These are phyloP conservation scores for pig (Sus scrofa) DNA, from an alignment of 2,113 vertebrate genomes.

Conservation along the genomic window DNA sequence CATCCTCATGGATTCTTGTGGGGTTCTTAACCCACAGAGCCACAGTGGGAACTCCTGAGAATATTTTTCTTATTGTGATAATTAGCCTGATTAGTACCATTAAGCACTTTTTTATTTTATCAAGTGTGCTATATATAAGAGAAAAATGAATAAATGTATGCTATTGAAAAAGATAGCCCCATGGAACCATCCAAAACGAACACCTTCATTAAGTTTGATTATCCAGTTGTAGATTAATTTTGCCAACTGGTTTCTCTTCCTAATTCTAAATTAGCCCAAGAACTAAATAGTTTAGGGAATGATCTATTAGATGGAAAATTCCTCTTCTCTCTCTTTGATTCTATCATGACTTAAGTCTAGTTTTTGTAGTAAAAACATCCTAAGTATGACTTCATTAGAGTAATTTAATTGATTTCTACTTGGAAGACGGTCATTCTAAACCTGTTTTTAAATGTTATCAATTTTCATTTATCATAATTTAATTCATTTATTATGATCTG, in stretches of 20 bases:
- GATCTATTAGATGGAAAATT: conserved; percentile 2
- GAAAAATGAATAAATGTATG: conserved; percentile 14
- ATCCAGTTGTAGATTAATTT: conserved; percentile 24
- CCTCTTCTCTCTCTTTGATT: background rate
- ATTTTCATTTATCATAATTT: conserved; percentile 37
- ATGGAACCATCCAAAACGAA: background rate
- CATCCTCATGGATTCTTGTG: too few relatives aligned
- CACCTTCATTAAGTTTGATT: background rate
- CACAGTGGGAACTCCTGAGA: too few relatives aligned
- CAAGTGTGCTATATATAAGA: background rate
- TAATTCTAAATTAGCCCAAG: background rate
- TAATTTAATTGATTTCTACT: conserved; percentile 52
- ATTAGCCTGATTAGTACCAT: background rate
- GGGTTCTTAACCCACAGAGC: too few relatives aligned
- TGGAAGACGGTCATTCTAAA: background rate
- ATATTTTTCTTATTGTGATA: conserved; percentile 27
- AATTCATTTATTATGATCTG: background rate
- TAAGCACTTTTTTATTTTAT: conserved; percentile 47
- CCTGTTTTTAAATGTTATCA: conserved; percentile 20
- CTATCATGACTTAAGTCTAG: background rate
- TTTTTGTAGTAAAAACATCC: conserved; percentile 12
- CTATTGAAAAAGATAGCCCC: background rate
- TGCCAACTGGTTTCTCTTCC: background rate
- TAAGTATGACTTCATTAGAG: background rate
- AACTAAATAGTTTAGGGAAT: conserved; percentile 30